A percentile compares a stretch with the other conserved stretches of the same genome.
These are phyloP conservation scores for Sinodicranocentrus sp. DNA, from an alignment of 2,888 invertebrate species.

Conservation along the genomic window DNA sequence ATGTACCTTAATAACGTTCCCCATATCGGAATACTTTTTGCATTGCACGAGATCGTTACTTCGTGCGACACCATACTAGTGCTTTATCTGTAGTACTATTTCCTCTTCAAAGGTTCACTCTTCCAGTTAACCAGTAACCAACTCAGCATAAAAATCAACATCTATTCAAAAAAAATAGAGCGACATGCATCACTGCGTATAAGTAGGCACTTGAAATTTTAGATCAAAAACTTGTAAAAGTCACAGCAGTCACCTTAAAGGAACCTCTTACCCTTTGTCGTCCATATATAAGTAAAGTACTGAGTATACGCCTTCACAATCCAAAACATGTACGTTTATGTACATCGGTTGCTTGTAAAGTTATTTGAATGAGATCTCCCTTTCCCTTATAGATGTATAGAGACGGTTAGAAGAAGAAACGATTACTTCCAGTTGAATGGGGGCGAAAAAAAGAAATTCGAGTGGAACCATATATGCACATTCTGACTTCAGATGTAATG, in stretches of 20 bases:
- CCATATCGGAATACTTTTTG: too few relatives aligned
- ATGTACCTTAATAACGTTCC: too few relatives aligned
- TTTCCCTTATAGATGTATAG: neutral
- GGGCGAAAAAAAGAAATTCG: slow-evolving; percentile 16
- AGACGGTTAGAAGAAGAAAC: slow-evolving; percentile 19
- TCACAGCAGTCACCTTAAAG: neutral
- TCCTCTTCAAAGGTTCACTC: neutral
- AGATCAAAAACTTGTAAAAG: neutral
- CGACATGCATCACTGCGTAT: slow-evolving; percentile 41
- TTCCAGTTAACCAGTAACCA: slow-evolving; percentile 24
- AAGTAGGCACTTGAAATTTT: neutral
- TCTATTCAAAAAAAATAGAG: neutral
- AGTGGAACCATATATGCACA: too few relatives aligned
- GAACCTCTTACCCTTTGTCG: neutral
- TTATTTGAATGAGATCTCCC: neutral
- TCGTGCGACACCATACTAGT: too few relatives aligned
- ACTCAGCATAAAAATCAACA: slow-evolving; percentile 16
- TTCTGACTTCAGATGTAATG: too few relatives aligned
- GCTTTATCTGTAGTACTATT: slow-evolving; percentile 19
- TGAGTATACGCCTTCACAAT: neutral
- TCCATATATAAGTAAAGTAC: neutral
- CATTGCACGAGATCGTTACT: too few relatives aligned
- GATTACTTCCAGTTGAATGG: slow-evolving; percentile 41
- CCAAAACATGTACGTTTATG: neutral
- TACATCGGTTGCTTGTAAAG: neutral